A percentile compares a stretch with the other conserved stretches of the same genome.
These are phyloP conservation scores for Andrena hattorfiana DNA, from an alignment of 2,888 invertebrate genomes.

Conservation along the genomic window DNA sequence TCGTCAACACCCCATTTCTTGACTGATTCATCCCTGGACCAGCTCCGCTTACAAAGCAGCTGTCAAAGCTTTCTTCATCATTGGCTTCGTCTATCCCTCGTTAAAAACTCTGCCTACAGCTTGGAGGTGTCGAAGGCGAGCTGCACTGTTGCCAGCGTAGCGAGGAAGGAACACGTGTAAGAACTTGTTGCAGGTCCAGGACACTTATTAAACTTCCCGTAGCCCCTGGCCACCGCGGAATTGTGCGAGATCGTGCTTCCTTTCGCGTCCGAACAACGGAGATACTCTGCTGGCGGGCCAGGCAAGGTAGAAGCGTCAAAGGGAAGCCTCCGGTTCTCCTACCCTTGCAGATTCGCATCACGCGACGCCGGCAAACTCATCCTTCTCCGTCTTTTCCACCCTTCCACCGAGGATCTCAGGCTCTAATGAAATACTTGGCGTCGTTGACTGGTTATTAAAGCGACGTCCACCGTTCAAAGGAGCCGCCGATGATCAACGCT, in stretches of 20 bases:
- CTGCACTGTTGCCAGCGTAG: background rate
- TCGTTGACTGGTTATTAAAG: constrained; percentile 44
- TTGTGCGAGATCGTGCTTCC: constrained; percentile 25
- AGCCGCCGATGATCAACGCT: constrained; percentile 25
- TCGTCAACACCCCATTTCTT: background rate
- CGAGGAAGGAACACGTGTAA: background rate
- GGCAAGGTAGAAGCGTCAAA: constrained; percentile 35
- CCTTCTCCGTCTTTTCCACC: constrained; percentile 1
- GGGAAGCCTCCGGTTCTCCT: constrained; percentile 19
- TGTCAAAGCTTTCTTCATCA: background rate
- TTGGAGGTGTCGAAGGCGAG: background rate
- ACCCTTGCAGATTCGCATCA: constrained; percentile 37
- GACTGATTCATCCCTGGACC: constrained; percentile 14
- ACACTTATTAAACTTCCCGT: constrained; percentile 44
- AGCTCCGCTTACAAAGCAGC: background rate
- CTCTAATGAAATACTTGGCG: constrained; percentile 54
- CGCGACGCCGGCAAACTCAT: background rate
- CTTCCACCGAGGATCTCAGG: background rate
- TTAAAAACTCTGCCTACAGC: background rate
- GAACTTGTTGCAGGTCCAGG: constrained; percentile 28
- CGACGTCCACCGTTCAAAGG: constrained; percentile 26
- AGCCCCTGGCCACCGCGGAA: background rate
- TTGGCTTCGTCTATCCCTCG: background rate
- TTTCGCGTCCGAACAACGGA: constrained; percentile 4
- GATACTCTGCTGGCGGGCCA: constrained; percentile 1